These are phyloP conservation scores for Drosophila busckii DNA, from an alignment of 1,140 invertebrate genomes.

Conservation along the genomic window DNA sequence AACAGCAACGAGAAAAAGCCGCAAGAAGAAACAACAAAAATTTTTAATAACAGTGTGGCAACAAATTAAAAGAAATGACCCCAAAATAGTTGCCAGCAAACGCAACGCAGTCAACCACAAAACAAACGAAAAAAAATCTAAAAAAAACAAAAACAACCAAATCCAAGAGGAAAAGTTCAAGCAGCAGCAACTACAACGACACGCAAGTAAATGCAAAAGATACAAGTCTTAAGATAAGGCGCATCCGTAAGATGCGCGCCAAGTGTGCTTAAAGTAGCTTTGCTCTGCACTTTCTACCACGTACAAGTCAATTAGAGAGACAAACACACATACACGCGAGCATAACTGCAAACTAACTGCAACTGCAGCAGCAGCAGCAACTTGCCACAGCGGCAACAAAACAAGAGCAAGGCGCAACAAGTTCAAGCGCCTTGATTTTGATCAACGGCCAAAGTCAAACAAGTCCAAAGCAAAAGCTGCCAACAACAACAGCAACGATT, in stretches of 20 bases:
- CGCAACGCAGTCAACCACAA: slow-evolving; percentile 8
- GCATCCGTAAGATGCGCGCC: slow-evolving; percentile 45
- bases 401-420: slow-evolving; percentile 53
- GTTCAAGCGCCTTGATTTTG: slow-evolving; percentile 66
- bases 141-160: slow-evolving; percentile 7
- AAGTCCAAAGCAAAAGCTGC: slow-evolving; percentile 63
- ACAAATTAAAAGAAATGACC: slow-evolving; percentile 64
- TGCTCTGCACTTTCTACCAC: slow-evolving; percentile 60
- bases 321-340: slow-evolving; percentile 35
- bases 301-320: slow-evolving; percentile 72
- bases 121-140: slow-evolving; percentile 10
- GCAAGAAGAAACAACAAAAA: slow-evolving; percentile 26
- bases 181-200: slow-evolving; percentile 1
- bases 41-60: slow-evolving; percentile 53
- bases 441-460: slow-evolving; percentile 73
- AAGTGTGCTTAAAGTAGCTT: slow-evolving; percentile 30
- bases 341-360: slow-evolving; percentile 75
- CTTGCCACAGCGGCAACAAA: slow-evolving; percentile 16
- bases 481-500: slow-evolving; percentile 62
- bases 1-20: slow-evolving; percentile 18
- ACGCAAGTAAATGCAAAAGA: slow-evolving; percentile 54
- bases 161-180: slow-evolving; percentile 3
- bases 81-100: slow-evolving; percentile 46
- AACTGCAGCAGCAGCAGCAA: slow-evolving; percentile 18
- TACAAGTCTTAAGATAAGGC: slow-evolving; percentile 43